These are phyloP conservation scores for Hypotaenidia philippensis DNA, from an alignment of 2,797 vertebrate species.

Conservation along the genomic window DNA sequence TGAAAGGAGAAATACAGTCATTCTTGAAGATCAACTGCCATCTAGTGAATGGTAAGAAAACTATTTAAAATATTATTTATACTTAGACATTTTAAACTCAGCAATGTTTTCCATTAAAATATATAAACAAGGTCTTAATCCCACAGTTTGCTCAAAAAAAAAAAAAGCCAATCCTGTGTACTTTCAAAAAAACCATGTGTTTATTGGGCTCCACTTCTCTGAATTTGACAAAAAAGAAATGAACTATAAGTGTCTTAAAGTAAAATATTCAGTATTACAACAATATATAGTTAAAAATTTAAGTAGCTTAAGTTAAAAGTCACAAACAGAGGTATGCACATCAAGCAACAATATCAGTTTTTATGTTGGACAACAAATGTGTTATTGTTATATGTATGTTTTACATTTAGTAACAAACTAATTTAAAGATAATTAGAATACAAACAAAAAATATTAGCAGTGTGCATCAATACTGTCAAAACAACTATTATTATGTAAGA, in stretches of 20 bases:
- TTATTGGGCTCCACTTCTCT: neutral
- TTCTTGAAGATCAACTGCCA: constrained; percentile 71
- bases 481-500: neutral
- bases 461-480: neutral
- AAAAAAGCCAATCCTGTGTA: neutral
- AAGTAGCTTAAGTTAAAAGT: neutral
- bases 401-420: neutral
- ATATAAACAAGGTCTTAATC: neutral
- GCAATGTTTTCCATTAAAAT: neutral
- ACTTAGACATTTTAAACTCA: neutral
- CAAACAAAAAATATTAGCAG: neutral
- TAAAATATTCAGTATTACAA: neutral
- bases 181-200: neutral
- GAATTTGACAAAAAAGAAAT: neutral
- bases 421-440: neutral
- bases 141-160: neutral
- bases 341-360: neutral
- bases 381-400: neutral
- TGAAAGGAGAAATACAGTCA: constrained; percentile 5
- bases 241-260: neutral
- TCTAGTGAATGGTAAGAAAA: constrained; percentile 58
- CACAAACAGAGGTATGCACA: neutral
- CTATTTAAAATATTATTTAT: neutral
- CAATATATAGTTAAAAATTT: neutral
- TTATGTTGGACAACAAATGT: neutral